Base-by-base conservation (phyloP, 2,113 vertebrate species). In the Elephantulus edwardii region DNA sequence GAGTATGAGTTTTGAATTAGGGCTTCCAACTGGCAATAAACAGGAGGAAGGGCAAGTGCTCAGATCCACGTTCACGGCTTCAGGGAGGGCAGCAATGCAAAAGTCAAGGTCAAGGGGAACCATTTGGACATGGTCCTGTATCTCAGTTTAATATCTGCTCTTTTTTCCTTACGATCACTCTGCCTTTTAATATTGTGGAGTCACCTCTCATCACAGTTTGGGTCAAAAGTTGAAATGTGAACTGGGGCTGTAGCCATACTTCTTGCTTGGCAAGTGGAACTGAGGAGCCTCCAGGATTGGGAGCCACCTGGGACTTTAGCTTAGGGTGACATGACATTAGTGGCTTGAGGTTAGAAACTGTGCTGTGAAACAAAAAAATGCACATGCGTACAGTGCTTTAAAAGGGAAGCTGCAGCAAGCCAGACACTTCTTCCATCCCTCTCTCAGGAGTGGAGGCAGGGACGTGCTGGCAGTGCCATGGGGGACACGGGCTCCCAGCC, bases 291-390 rank as follows among this genome's bases (percentile, higher is more conserved):
- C 68, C 28, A 50, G 52, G 0, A 10, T 75, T 0, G 0, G 44
- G 66, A n/a, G 78, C 46, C 19, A 75, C 60, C 68, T 72, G 46
- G 22, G 20, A 30, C 35, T 20, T 35, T 28, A 9, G 30, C 13
- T 71, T 74, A 19, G 70, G 44, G n/a, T 38, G 33, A 76, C 52
- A 40, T 7, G 56, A 60, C 60, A 76, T 17, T 44, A 60, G 52
- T 52, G 40, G 44, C 44, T 83, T 64, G 78, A 76, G 90, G 83
- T 30, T 26, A 33, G 77, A 82, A 72, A 75, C 62, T 54, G 19
- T 48, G 74, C 56, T 56, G 35, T 52, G 13, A 35, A 77, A 88
- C 8, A 75, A 72, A 82, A 16, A 42, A 75, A 13, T 24, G 26
- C 54, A 56, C n/a, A 70, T 35, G 90, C n/a, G 56, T 38, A 42